Percentiles rank a stretch among this genome's conserved stretches.
Evolutionary conservation across 1,140 invertebrate species (phyloP).

Genomic region (Drosophila takahashii): DNA sequence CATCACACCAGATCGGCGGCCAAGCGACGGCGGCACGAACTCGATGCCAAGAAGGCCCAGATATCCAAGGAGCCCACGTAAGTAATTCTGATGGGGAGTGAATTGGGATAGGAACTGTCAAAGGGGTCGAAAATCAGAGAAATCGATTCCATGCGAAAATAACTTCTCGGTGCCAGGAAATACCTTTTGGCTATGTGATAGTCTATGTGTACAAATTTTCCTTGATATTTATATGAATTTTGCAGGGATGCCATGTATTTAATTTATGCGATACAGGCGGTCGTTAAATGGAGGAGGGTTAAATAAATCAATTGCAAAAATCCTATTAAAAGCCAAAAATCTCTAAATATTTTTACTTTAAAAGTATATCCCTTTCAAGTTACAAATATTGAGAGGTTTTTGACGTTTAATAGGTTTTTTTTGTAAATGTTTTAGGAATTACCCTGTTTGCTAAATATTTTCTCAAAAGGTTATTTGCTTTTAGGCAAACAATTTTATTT

Average conservation of each 20-base stretch:
- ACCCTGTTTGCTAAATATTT: too few relatives aligned
- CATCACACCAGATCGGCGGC: conserved; percentile 85
- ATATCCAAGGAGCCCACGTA: conserved; percentile 84
- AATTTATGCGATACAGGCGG: too few relatives aligned
- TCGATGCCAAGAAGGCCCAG: conserved; percentile 85
- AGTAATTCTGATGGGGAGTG: conserved; percentile 41
- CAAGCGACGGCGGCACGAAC: conserved; percentile 85
- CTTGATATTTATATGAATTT: neutral
- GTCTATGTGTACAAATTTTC: neutral
- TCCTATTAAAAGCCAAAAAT: too few relatives aligned
- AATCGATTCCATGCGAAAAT: neutral
- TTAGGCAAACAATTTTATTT: too few relatives aligned
- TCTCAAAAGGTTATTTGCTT: neutral
- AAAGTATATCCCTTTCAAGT: too few relatives aligned
- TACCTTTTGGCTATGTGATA: neutral
- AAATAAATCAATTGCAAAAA: too few relatives aligned
- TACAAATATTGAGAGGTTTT: too few relatives aligned
- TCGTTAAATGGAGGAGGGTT: too few relatives aligned
- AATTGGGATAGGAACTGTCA: neutral
- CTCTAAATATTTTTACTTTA: too few relatives aligned
- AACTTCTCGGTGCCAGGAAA: neutral
- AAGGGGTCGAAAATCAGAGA: neutral
- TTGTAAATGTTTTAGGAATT: too few relatives aligned
- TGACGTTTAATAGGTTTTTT: too few relatives aligned
- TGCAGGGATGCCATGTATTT: neutral